Evolutionary conservation across 2,113 vertebrate species (phyloP), one percentile per base, ranked within the genome.

Genomic region (Poeciliopsis turrubarensis): DNA sequence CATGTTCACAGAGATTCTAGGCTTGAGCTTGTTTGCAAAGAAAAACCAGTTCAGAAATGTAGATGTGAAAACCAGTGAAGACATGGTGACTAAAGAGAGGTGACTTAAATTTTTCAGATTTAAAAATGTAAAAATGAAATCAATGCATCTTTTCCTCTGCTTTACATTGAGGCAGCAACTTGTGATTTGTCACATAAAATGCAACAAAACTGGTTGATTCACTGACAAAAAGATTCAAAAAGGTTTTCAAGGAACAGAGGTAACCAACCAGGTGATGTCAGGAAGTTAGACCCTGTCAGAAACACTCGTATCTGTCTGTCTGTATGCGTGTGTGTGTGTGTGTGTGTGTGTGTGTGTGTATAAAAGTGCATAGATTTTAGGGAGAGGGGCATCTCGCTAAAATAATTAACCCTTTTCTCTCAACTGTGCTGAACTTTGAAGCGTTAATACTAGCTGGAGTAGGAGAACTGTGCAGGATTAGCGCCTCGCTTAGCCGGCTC

Each of bases 391-490:
- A 32, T 65, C n/a, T 70, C 78, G 88, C 73, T 71, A 65, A 30
- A 77, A 84, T 85, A 67, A 86, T 81, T 69, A 80, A 82, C 79
- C 76, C 70, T 26, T 54, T 57, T 37, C 60, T 22, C 75, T 67
- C 73, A 5, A 27, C 75, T 68, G 70, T 61, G 61, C 69, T 25
- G 66, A 83, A 84, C 78, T 76, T 79, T 80, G 60, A 65, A 88
- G 79, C 64, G 8, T 27, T 86, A 74, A 68, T 54, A 34, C 73
- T 78, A 80, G 87, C 82, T 73, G 79, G 61, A 73, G 75, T 65
- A 75, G 65, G 70, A 73, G 73, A 84, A 84, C 72, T 78, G 71
- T 22, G 83, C 68, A 65, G 79, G 86, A 89, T 89, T 88, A 85
- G 71, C 85, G 77, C 74, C 86, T 83, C 70, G 84, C 72, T 74